phyloP scores from a whole-genome alignment of 2,113 vertebrate species.

The Clupea harengus region DNA sequence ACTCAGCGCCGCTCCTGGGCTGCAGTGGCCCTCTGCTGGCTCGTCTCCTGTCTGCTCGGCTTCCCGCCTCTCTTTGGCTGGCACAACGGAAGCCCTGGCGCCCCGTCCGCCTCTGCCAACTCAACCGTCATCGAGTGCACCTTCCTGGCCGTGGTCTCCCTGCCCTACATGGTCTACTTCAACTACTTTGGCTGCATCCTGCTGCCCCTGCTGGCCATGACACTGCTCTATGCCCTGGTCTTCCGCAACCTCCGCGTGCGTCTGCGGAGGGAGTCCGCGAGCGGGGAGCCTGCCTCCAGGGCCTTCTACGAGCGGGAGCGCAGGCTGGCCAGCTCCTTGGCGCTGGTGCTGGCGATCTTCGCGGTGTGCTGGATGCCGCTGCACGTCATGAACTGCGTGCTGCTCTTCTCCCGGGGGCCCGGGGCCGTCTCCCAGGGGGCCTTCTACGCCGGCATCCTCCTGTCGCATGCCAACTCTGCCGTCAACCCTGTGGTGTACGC shows the following conservation, averaged over 20 bases:
- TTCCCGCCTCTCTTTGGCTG: conserved; percentile 63
- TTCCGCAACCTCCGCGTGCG: conserved; percentile 60
- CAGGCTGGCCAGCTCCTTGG: conserved; percentile 61
- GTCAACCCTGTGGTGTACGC: conserved; percentile 66
- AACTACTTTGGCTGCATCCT: conserved; percentile 64
- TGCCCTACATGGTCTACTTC: conserved; percentile 70
- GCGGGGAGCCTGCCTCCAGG: conserved; percentile 30
- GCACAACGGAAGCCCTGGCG: conserved; percentile 43
- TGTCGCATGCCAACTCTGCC: conserved; percentile 64
- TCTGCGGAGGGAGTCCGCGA: conserved; percentile 44
- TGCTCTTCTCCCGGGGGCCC: conserved; percentile 37
- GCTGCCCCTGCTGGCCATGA: conserved; percentile 62
- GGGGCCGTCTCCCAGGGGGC: conserved; percentile 32
- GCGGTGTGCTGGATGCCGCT: conserved; percentile 65
- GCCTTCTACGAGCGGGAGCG: conserved; percentile 58
- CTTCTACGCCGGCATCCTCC: conserved; percentile 58
- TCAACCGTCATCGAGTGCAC: conserved; percentile 45
- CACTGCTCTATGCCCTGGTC: conserved; percentile 56
- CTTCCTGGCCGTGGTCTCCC: conserved; percentile 58
- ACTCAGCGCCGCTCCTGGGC: conserved; percentile 52
- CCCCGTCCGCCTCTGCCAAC: conserved; percentile 24
- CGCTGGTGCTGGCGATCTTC: conserved; percentile 60
- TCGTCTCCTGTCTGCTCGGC: conserved; percentile 57
- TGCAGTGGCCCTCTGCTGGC: conserved; percentile 57
- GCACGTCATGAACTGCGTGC: conserved; percentile 62